Percentiles rank a stretch among this genome's conserved stretches.
phyloP scores from a whole-genome alignment of 2,888 invertebrate species.

The Ceraclea dissimilis region DNA sequence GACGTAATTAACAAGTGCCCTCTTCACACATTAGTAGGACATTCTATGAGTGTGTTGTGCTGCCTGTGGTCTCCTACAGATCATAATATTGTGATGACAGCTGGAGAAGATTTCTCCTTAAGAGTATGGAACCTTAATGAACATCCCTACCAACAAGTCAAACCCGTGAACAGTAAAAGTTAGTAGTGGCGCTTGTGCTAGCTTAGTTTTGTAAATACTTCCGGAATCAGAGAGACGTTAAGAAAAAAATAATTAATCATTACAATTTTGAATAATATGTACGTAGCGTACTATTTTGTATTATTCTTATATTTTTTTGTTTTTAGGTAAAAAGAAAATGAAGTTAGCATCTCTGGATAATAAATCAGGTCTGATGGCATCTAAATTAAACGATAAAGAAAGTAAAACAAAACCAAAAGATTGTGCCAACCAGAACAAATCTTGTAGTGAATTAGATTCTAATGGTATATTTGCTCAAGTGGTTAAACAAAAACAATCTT shows the following conservation, averaged over 20 bases:
- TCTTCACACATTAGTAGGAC: conserved; percentile 53
- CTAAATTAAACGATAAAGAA: conserved; percentile 13
- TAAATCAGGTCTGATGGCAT: conserved; percentile 1
- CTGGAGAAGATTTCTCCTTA: conserved; percentile 60
- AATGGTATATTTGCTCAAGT: neutral
- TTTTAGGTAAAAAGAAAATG: conserved; percentile 28
- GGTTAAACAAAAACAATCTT: neutral
- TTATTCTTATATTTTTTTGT: no score
- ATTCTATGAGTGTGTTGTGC: conserved; percentile 47
- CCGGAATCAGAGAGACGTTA: no score
- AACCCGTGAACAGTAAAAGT: conserved; percentile 31
- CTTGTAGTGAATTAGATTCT: neutral
- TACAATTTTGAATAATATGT: no score
- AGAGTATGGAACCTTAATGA: conserved; percentile 54
- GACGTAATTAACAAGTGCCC: conserved; percentile 48
- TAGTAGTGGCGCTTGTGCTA: no score
- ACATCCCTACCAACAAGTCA: conserved; percentile 36
- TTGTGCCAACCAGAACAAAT: neutral
- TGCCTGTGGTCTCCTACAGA: conserved; percentile 59
- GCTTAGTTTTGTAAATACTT: no score
- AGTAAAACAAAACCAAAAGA: neutral
- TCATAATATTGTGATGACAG: conserved; percentile 54
- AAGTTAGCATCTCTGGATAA: conserved; percentile 14
- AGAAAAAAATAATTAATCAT: no score
- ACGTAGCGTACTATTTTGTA: no score